phyloP scores from a whole-genome alignment of 2,888 invertebrate genomes.

The Euzetes globulus region DNA sequence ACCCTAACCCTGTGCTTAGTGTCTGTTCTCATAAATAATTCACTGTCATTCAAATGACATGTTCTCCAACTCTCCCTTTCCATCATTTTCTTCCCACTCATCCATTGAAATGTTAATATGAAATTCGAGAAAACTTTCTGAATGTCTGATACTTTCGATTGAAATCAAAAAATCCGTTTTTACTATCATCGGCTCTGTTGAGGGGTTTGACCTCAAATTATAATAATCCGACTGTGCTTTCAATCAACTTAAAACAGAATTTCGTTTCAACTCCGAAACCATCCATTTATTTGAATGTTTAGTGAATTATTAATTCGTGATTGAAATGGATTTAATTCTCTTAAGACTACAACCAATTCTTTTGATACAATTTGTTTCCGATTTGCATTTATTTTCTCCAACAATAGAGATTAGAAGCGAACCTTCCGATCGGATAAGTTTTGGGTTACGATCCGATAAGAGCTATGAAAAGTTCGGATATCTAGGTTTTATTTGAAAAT shows the following conservation, averaged over 20 bases:
- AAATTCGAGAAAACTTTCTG: neutral
- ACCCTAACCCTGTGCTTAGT: neutral
- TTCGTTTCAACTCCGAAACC: neutral
- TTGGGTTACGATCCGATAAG: neutral
- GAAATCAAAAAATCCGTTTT: neutral
- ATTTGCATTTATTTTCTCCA: too few species aligned
- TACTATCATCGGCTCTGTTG: too few species aligned
- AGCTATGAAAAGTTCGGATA: neutral
- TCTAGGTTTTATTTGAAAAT: neutral
- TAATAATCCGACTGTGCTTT: neutral
- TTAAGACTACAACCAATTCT: too few species aligned
- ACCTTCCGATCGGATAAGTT: too few species aligned
- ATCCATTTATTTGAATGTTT: neutral
- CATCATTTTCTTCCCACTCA: neutral
- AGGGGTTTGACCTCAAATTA: neutral
- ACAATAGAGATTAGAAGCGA: neutral
- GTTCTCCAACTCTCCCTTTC: neutral
- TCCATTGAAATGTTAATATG: conserved; percentile 23
- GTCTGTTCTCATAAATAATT: conserved; percentile 20
- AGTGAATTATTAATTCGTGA: neutral
- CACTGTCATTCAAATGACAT: conserved; percentile 13
- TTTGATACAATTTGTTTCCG: too few species aligned
- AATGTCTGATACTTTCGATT: neutral
- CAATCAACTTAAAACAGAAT: neutral
- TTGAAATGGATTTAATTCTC: too few species aligned